Base-by-base conservation (phyloP, 2,113 vertebrate genomes). In the Poecile atricapillus region DNA sequence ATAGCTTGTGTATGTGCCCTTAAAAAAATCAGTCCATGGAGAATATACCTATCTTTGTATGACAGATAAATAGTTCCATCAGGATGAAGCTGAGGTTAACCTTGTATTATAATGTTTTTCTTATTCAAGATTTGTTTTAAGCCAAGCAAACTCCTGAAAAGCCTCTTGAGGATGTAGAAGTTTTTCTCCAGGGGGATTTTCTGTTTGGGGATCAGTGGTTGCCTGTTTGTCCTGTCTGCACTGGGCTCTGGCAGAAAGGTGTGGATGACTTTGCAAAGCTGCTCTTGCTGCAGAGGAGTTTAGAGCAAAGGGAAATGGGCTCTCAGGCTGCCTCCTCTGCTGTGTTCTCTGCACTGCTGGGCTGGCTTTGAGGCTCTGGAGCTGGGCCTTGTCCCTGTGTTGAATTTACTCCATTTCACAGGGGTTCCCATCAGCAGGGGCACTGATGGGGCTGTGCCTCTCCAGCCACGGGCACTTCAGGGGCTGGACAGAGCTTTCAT, bases 61-160 rank as follows among this genome's bases (percentile, higher is more conserved):
- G 94, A 83, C 93, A 96, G 93, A 88, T 83, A 88, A 95, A 95
- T 95, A 95, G 93, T 90, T 94, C 76, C 64, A 94, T 93, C 59
- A 85, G 47, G 46, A 88, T 83, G 78, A 83, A 85, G 71, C 16
- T 77, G 73, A 95, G 44, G 35, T 83, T 95, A 96, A 94, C 87
- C 71, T 93, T 93, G 82, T 77, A 88, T 91, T 91, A 86, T 55
- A 70, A 85, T 65, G n/a, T 50, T 88, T 94, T 94, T 80, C 63
- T 82, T 93, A 88, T 90, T 95, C 94, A 70, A 63, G 60, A 30
- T 80, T 5, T 44, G 30, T 22, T 74, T 86, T 88, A 65, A 94
- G 55, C 64, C 76, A 75, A 59, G 20, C 7, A 59, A 70, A 93
- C 41, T 83, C 63, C 27, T 69, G 63, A 80, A 85, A 83, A 67